A percentile compares a stretch with the other conserved stretches of the same genome.
phyloP scores from a whole-genome alignment of 2,113 vertebrate species.

The Chaetops frenatus region DNA sequence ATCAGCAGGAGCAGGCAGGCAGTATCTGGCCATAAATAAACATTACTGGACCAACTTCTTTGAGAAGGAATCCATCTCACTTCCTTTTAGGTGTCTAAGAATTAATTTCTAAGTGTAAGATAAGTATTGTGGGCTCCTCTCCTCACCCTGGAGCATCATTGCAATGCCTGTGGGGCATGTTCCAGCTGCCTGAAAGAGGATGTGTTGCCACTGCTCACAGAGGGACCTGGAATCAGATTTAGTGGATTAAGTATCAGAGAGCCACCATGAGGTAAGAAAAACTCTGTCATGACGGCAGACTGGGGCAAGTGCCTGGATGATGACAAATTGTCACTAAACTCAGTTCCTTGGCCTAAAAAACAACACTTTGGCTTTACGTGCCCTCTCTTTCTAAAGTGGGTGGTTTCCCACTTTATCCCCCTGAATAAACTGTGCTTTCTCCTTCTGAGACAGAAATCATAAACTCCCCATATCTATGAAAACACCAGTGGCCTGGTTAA shows the following conservation, averaged over 20 bases:
- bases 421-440: background rate
- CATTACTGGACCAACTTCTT: background rate
- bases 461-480: background rate
- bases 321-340: background rate
- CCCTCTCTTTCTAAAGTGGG: background rate
- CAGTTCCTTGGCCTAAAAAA: background rate
- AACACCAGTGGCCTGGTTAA: background rate
- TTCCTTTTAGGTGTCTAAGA: background rate
- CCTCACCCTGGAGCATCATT: background rate
- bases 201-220: too few species aligned
- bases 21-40: background rate
- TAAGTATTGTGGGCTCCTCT: background rate
- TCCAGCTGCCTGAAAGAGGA: background rate
- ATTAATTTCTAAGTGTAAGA: background rate
- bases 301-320: background rate
- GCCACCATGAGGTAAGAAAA: background rate
- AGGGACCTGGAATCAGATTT: background rate
- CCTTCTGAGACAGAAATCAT: background rate
- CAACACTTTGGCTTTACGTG: rapidly evolving
- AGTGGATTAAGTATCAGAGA: background rate
- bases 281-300: background rate
- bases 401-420: background rate
- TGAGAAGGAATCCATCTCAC: background rate
- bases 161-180: background rate
- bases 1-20: background rate